Conservation (phyloP, 2,797 vertebrate species). For the Leptodactylus fallax region DNA sequence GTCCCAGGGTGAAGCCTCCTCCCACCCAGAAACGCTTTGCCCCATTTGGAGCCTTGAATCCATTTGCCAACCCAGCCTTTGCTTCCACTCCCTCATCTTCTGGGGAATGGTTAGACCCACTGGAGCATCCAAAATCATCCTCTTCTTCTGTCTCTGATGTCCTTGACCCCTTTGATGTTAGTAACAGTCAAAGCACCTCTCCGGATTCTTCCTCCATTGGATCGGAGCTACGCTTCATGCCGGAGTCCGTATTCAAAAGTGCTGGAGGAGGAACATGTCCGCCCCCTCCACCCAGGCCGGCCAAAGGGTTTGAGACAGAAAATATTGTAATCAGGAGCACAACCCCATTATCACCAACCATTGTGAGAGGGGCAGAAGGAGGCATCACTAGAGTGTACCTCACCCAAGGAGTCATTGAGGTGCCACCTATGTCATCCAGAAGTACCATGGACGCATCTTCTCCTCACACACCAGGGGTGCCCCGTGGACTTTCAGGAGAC, state of each 20-base stretch:
- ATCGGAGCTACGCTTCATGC: constrained; percentile 67
- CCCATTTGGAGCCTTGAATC: constrained; percentile 91
- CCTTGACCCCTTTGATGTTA: constrained; percentile 71
- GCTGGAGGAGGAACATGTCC: constrained; percentile 62
- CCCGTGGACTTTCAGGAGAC: constrained; percentile 68
- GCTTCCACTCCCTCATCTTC: constrained; percentile 67
- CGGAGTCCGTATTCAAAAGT: constrained; percentile 65
- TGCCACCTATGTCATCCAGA: constrained; percentile 69
- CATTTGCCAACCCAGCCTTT: constrained; percentile 81
- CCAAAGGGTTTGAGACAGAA: constrained; percentile 77
- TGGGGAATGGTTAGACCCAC: constrained; percentile 73
- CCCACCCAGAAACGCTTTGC: constrained; percentile 89
- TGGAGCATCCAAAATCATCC: constrained; percentile 71
- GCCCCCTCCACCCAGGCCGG: constrained; percentile 67
- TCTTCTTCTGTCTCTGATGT: constrained; percentile 64
- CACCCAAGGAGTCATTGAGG: constrained; percentile 77
- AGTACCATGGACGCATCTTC: background rate
- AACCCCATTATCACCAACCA: constrained; percentile 69
- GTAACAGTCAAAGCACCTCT: constrained; percentile 73
- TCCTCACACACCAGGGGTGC: constrained; percentile 39
- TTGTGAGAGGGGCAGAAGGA: constrained; percentile 81
- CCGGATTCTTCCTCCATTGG: constrained; percentile 77
- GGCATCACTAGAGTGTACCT: constrained; percentile 77
- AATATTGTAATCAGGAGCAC: constrained; percentile 69
- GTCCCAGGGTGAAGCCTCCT: constrained; percentile 81